Base-by-base conservation (phyloP, 2,888 invertebrate species). In the Elegia similella region DNA sequence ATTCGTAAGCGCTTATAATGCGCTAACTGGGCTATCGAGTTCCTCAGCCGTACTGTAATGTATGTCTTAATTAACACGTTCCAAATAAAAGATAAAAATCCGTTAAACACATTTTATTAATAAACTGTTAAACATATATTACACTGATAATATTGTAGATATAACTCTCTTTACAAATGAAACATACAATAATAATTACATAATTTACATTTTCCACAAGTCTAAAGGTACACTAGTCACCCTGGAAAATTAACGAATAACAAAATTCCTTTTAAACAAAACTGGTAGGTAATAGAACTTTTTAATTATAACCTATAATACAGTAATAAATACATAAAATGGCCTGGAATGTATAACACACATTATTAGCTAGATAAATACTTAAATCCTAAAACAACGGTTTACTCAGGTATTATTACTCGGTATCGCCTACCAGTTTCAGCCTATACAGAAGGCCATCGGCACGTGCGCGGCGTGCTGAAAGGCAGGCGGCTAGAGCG, bases 111-210 rank as follows among this genome's bases (percentile, higher is more conserved):
- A 62, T 80, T 86, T 88, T 84, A 86, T 82, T 85, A 78, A 76
- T 82, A 82, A 80, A 82, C 66, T 74, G 76, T 79, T 86, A 82
- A 84, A 86, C 76, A 75, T 80, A 84, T 78, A 77, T 80, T 86
- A 86, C 78, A 83, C 66, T 68, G 75, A 77, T 78, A 78, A 76
- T 78, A 78, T 69, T 70, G 67, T 72, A 79, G 76, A 84, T 80
- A 87, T 78, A 79, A 73, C 82, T 88, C 83, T 87, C 88, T 89
- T 86, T 89, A 89, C 89, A 89, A 84, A 80, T 68, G 62, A 76
- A 81, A 74, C 73, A 46, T 50, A 38, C 38, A 68, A 70, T 56
- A 67, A 64, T 74, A 72, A 76, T 80, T 83, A 83, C 79, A 82
- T 65, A 79, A 78, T 82, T 73, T 83, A 83, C 83, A 80, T 60